Base-by-base conservation (phyloP, 2,888 invertebrate genomes). In the Mimachlamys varia region DNA sequence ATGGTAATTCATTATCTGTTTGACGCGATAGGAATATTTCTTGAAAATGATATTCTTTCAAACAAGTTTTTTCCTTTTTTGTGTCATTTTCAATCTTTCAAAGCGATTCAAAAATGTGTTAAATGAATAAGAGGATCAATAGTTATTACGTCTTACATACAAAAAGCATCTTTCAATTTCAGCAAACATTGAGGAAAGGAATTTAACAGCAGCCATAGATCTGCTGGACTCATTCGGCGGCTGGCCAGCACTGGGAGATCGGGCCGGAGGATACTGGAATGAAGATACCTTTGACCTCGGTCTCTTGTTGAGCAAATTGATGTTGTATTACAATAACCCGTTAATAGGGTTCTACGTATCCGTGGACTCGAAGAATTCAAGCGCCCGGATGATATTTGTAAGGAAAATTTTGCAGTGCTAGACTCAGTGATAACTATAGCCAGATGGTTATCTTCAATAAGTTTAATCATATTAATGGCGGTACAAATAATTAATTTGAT, bases 321-420 rank as follows among this genome's bases (percentile, higher is more conserved):
- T 91, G 62, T 97, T 98, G 91, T 98, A 98, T 95, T 98, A 98
- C 96, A 98, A 98, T 95, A 88, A 93, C 17, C 94, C 95, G 10
- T 92, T 96, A 10, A 91, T 96, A 53, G 92, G 93, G 88, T 92
- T 94, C 87, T 93, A 92, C 89, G 98, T 99, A 93, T 98, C 98
- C 1, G 98, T 98, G 0, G 99, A 99, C 96, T 98, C 98, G 97
- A 98, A 98, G 97, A 98, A 99, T 97, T 98, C 98, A 93, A 98
- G 98, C 53, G 97, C 98, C 94, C 98, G 98, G 97, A 98, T 99
- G 96, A 97, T 99, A 95, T 98, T 98, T 98, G 98, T 98, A 95
- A 93, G 94, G 88, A 49, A 88, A 13, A 19, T n/a, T 27, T 33
- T 19, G 13, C 19, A 44, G 44, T 5, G 7, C 44, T 44, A 44